A percentile compares a stretch with the other conserved stretches of the same genome.
Conservation (phyloP, 2,113 vertebrate species). For the Salminus brasiliensis region DNA sequence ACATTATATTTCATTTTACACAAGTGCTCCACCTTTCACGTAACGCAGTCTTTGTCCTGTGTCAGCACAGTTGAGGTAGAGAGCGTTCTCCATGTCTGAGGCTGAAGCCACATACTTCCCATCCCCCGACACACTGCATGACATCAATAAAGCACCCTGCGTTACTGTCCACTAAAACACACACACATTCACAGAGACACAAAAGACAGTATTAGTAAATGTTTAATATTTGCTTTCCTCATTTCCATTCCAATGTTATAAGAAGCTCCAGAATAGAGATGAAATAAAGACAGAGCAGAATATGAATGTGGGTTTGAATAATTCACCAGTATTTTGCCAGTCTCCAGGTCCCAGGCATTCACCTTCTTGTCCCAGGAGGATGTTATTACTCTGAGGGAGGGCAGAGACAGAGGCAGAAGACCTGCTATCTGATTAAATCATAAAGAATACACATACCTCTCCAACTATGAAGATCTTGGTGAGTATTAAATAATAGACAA, state of each 20-base stretch:
- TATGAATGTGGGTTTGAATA: slow-evolving; percentile 4
- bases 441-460: background rate
- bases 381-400: slow-evolving; percentile 72
- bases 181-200: slow-evolving; percentile 20
- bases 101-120: slow-evolving; percentile 70
- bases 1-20: no score
- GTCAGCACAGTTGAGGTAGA: slow-evolving; percentile 62
- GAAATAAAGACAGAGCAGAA: background rate
- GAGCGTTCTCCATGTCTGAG: slow-evolving; percentile 66
- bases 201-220: background rate
- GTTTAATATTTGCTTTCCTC: background rate
- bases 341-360: slow-evolving; percentile 78
- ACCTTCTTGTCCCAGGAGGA: slow-evolving; percentile 78
- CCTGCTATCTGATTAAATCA: background rate
- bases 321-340: slow-evolving; percentile 75
- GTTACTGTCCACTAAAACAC: slow-evolving; percentile 69
- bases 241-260: background rate
- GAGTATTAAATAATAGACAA: background rate
- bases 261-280: background rate
- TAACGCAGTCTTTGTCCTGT: slow-evolving; percentile 51
- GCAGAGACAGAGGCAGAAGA: background rate
- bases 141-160: slow-evolving; percentile 70
- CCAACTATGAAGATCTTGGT: no score
- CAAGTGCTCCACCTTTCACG: slow-evolving; percentile 70
- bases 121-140: slow-evolving; percentile 74